phyloP scores from a whole-genome alignment of 2,113 vertebrate genomes.

The Lepisosteus oculatus region DNA sequence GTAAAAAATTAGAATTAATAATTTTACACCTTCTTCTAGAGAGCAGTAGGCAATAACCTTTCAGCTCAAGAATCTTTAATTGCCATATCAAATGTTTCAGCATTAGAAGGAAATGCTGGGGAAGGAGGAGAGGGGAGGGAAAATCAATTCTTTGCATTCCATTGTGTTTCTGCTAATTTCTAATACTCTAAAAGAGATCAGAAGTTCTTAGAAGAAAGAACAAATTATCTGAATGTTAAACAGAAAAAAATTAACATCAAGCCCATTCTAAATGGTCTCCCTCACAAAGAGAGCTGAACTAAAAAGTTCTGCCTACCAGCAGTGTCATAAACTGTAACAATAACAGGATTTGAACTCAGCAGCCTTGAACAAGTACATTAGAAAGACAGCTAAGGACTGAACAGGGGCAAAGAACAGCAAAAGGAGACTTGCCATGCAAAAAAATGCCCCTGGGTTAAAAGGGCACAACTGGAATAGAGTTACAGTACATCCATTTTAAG shows the following conservation, averaged over 20 bases:
- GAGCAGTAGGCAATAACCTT: too few relatives aligned
- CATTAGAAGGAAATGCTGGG: background rate
- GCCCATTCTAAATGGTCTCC: conserved; percentile 4
- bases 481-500: too few relatives aligned
- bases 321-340: conserved; percentile 61
- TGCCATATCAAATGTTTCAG: conserved; percentile 2
- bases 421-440: conserved; percentile 18
- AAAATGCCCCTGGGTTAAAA: too few relatives aligned
- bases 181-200: background rate
- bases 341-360: conserved; percentile 63
- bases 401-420: conserved; percentile 47
- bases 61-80: background rate
- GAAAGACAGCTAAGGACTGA: conserved; percentile 47
- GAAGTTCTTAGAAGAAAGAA: background rate
- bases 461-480: too few relatives aligned
- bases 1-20: too few relatives aligned
- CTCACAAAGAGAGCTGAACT: conserved; percentile 41
- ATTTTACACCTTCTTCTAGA: too few relatives aligned
- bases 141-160: background rate
- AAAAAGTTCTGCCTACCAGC: conserved; percentile 39
- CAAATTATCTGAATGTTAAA: background rate
- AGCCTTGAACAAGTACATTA: conserved; percentile 67
- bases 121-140: background rate
- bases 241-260: background rate
- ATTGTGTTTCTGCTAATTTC: background rate